phyloP scores from a whole-genome alignment of 2,797 vertebrate species.

The Spinus pinus region DNA sequence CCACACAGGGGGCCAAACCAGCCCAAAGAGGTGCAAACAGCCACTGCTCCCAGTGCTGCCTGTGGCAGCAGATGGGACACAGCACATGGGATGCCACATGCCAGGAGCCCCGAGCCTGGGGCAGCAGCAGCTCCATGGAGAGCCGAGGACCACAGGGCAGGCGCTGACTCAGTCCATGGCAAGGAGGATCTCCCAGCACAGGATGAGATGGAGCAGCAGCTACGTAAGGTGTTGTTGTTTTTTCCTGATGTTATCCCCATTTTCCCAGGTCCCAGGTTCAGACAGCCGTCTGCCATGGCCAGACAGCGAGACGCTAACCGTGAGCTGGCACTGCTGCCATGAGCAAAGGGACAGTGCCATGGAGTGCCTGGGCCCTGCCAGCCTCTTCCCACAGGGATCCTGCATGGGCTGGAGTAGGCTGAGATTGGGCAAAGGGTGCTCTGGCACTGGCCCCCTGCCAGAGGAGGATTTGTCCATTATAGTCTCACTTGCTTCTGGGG shows the following conservation, averaged over 20 bases:
- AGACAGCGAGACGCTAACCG: neutral
- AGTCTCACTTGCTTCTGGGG: neutral
- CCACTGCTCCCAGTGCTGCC: neutral
- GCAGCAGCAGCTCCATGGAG: neutral
- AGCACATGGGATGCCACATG: neutral
- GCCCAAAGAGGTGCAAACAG: neutral
- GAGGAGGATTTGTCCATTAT: slow-evolving; percentile 5
- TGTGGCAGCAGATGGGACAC: neutral
- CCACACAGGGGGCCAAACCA: neutral
- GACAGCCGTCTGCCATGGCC: slow-evolving; percentile 39
- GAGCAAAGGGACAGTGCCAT: neutral
- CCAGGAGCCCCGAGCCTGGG: neutral
- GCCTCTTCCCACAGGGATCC: neutral
- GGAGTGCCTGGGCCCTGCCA: neutral
- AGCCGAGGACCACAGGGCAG: neutral
- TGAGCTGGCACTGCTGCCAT: neutral
- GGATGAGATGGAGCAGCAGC: slow-evolving; percentile 2
- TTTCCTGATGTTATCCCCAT: slow-evolving; percentile 60
- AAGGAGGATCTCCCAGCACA: neutral
- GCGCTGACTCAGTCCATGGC: neutral
- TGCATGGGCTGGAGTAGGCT: neutral
- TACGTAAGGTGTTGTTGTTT: slow-evolving; percentile 21
- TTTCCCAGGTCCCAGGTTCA: slow-evolving; percentile 55
- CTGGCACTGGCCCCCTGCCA: neutral
- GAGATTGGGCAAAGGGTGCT: neutral